These are phyloP conservation scores for Bombus vancouverensis DNA, from an alignment of 1,140 invertebrate species.

Conservation along the genomic window DNA sequence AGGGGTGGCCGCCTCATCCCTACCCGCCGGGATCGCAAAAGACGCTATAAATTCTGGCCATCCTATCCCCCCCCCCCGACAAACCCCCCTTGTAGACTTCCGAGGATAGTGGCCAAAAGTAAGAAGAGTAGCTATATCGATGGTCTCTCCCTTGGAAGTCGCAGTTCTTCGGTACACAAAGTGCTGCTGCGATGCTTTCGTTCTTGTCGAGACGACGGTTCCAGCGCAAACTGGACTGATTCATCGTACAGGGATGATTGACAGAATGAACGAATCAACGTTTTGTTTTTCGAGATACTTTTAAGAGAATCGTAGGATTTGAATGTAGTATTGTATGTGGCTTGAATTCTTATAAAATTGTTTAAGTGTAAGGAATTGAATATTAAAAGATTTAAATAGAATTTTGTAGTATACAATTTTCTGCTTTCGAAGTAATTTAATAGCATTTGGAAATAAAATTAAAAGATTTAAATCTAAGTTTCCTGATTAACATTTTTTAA, in stretches of 20 bases:
- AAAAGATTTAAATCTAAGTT: too few species aligned
- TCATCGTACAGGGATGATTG: slow-evolving; percentile 19
- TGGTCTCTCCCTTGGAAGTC: slow-evolving; percentile 59
- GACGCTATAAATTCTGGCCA: slow-evolving; percentile 81
- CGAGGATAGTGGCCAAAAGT: slow-evolving; percentile 77
- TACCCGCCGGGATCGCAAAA: slow-evolving; percentile 70
- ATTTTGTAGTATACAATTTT: too few species aligned
- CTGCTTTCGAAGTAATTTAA: too few species aligned
- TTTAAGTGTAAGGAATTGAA: too few species aligned
- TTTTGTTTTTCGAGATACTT: not conserved
- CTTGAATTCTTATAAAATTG: too few species aligned
- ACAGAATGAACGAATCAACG: not conserved
- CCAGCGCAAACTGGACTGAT: slow-evolving; percentile 14
- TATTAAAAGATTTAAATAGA: too few species aligned
- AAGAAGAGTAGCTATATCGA: slow-evolving; percentile 71
- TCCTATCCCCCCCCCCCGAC: slow-evolving; percentile 41
- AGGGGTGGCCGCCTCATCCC: slow-evolving; percentile 73
- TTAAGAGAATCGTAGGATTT: not conserved
- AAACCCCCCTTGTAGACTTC: slow-evolving; percentile 60
- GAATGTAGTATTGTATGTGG: too few species aligned
- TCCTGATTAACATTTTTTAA: too few species aligned
- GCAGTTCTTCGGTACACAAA: slow-evolving; percentile 48
- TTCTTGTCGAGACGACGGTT: slow-evolving; percentile 10
- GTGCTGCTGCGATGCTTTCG: slow-evolving; percentile 41
- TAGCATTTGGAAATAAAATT: too few species aligned